Percentiles rank a stretch among this genome's conserved stretches.
Evolutionary conservation across 1,140 invertebrate genomes (phyloP).

Genomic region (Ceratoteleas bidentatus): DNA sequence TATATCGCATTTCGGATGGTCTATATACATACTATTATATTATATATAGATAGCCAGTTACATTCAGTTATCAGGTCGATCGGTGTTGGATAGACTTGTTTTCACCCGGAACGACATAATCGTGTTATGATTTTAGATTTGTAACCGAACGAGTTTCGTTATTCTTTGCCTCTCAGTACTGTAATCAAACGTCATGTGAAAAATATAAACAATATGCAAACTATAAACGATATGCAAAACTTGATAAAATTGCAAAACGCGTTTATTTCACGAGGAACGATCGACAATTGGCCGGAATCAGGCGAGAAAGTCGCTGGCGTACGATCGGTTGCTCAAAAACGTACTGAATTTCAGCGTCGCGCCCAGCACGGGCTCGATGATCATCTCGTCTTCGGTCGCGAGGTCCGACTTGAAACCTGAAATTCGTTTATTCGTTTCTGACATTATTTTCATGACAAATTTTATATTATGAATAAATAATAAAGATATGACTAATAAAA

Average conservation of each 20-base stretch:
- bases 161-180: slow-evolving; percentile 14
- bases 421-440: slow-evolving; percentile 54
- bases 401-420: slow-evolving; percentile 74
- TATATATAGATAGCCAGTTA: slow-evolving; percentile 49
- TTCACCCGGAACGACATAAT: too few relatives aligned
- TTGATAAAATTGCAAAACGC: too few relatives aligned
- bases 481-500: slow-evolving; percentile 54
- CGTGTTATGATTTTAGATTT: too few relatives aligned
- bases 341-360: too few relatives aligned
- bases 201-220: slow-evolving; percentile 51
- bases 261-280: too few relatives aligned
- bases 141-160: slow-evolving; percentile 18
- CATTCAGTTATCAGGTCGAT: slow-evolving; percentile 42
- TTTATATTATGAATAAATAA: slow-evolving; percentile 34
- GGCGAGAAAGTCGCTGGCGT: too few relatives aligned
- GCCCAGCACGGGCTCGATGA: too few relatives aligned
- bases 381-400: too few relatives aligned
- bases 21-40: slow-evolving; percentile 59
- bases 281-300: too few relatives aligned
- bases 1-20: slow-evolving; percentile 49
- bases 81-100: background rate
- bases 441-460: slow-evolving; percentile 53
- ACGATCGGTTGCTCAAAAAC: too few relatives aligned
- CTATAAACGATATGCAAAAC: slow-evolving; percentile 42
- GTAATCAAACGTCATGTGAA: slow-evolving; percentile 42